Evolutionary conservation across 2,888 invertebrate genomes (phyloP).

Genomic region (Himalopsyche japonica): DNA sequence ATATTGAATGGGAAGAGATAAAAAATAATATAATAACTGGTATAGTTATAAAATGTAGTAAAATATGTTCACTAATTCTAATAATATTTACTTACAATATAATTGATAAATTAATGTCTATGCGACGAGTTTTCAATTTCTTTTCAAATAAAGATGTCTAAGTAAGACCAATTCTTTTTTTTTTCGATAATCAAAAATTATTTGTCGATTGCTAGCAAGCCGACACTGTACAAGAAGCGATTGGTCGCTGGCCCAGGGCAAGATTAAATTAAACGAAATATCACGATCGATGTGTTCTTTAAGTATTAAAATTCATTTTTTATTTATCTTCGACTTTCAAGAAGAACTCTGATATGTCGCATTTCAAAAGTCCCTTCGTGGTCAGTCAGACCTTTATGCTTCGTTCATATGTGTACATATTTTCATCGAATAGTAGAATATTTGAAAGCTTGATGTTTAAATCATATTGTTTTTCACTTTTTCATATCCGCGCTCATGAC

Average conservation of each 20-base stretch:
- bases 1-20: too few relatives aligned
- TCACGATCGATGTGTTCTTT: slow-evolving; percentile 19
- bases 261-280: slow-evolving; percentile 22
- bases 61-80: too few relatives aligned
- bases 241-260: not conserved
- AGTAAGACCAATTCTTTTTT: not conserved
- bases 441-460: too few relatives aligned
- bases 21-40: too few relatives aligned
- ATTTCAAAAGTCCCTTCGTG: not conserved
- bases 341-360: not conserved
- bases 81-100: too few relatives aligned
- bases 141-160: not conserved
- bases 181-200: not conserved
- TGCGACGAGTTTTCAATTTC: not conserved
- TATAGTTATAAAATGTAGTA: too few relatives aligned
- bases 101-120: too few relatives aligned
- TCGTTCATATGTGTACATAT: not conserved
- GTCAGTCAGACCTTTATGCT: not conserved
- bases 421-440: too few relatives aligned
- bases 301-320: slow-evolving; percentile 4
- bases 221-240: not conserved
- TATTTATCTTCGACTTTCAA: slow-evolving; percentile 5
- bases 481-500: too few relatives aligned
- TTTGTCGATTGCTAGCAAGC: not conserved
- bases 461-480: too few relatives aligned